Evolutionary conservation across 2,797 vertebrate genomes (phyloP).

Genomic region (Distichodus sexfasciatus): DNA sequence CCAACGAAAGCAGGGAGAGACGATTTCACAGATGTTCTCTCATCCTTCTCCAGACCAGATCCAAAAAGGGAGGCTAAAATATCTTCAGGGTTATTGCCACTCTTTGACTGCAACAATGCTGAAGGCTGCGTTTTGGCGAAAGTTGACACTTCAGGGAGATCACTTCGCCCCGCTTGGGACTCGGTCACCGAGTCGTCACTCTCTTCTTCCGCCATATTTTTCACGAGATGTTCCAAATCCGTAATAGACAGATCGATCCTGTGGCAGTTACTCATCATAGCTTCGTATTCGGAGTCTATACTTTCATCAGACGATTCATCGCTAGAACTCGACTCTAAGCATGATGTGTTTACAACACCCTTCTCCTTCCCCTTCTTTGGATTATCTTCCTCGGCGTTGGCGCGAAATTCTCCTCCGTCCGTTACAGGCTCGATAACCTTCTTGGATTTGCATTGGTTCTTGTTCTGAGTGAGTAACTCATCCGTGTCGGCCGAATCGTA

Average conservation of each 20-base stretch:
- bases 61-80: conserved; percentile 80
- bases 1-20: conserved; percentile 82
- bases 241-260: conserved; percentile 76
- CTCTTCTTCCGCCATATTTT: conserved; percentile 31
- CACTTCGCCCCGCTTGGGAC: conserved; percentile 31
- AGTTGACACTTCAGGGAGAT: conserved; percentile 23
- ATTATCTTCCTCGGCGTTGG: background rate
- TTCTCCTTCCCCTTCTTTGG: background rate
- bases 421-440: no score
- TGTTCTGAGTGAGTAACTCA: conserved; percentile 82
- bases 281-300: conserved; percentile 79
- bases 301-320: conserved; percentile 40
- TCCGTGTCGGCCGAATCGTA: conserved; percentile 88
- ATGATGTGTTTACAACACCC: no score
- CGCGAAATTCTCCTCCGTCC: background rate
- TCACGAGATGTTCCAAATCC: conserved; percentile 77
- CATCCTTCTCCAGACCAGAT: conserved; percentile 54
- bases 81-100: conserved; percentile 76
- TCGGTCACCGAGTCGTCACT: background rate
- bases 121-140: background rate
- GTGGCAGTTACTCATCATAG: conserved; percentile 80
- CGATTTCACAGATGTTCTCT: conserved; percentile 42
- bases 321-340: no score
- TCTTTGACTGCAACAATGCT: conserved; percentile 41
- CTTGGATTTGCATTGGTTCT: conserved; percentile 5